Evolutionary conservation across 2,113 vertebrate species (phyloP), one percentile per base, ranked within the genome.

Genomic region (Chionomys nivalis): DNA sequence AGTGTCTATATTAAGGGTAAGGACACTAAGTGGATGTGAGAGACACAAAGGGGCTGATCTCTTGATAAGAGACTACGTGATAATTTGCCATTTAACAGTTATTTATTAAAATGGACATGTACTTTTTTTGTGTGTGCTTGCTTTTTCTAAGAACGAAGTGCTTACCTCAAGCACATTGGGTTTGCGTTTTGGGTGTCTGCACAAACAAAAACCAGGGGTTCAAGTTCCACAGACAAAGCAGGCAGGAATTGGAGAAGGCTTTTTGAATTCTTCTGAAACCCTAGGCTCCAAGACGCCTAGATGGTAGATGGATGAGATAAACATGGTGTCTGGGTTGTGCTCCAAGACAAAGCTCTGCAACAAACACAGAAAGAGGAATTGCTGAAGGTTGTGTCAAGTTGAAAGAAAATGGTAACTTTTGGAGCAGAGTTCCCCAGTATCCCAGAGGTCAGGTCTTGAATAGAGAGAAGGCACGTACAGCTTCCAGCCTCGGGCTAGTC

Each of bases 61-160:
- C 44, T 47, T 0, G 16, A 39, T 19, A 1, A 36, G 28, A 89
- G n/a, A 13, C n/a, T 92, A 42, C 26, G 78, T 63, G 79, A 85
- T 24, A 78, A 55, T 73, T 39, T 5, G 31, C 39, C 65, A 52
- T n/a, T 86, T 39, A 52, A 65, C 42, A 82, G n/a, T 52, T 92
- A 77, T 36, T 24, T 58, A 39, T 83, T 83, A 76, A 73, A 77
- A 89, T 95, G 23, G 49, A 52, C 86, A 93, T 39, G 11, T 7
- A 90, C 36, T 31, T 36, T 79, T 42, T 55, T 16, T 47, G 19
- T 55, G 52, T n/a, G 11, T 82, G 39, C 24, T 47, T 61, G 65
- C 87, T 95, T 86, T n/a, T 47, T 55, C 65, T 70, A 78, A 95
- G 26, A 87, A 93, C n/a, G 81, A 90, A 87, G 42, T 55, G 36